Evolutionary conservation across 1,140 invertebrate genomes (phyloP).

Genomic region (Ips nitidus): DNA sequence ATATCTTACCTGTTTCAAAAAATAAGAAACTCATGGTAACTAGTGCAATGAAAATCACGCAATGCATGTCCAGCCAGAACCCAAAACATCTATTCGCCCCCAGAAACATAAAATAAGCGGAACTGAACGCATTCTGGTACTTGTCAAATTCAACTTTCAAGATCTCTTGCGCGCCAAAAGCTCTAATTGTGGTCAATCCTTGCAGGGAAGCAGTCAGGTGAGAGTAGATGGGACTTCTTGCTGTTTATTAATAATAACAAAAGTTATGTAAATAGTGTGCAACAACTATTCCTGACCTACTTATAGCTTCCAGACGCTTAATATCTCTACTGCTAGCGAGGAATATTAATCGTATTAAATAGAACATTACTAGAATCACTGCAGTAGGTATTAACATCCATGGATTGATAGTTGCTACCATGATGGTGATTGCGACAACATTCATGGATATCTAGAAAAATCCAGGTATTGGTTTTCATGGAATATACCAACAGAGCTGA

Average conservation of each 20-base stretch:
- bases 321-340: constrained; percentile 78
- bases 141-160: constrained; percentile 72
- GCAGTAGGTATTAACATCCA: constrained; percentile 72
- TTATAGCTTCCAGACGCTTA: constrained; percentile 80
- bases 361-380: constrained; percentile 62
- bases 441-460: constrained; percentile 37
- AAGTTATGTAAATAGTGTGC: neutral
- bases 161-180: constrained; percentile 65
- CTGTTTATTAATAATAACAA: constrained; percentile 47
- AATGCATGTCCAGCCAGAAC: constrained; percentile 67
- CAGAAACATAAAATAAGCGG: constrained; percentile 69
- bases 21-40: constrained; percentile 61
- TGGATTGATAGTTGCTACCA: constrained; percentile 61
- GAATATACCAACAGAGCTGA: too few relatives aligned
- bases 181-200: constrained; percentile 80
- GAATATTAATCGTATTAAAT: constrained; percentile 71
- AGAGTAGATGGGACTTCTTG: constrained; percentile 79
- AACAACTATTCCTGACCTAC: constrained; percentile 56
- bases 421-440: constrained; percentile 31
- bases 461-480: constrained; percentile 1
- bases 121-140: constrained; percentile 60
- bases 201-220: constrained; percentile 77
- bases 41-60: constrained; percentile 64
- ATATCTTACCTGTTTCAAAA: constrained; percentile 48
- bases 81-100: constrained; percentile 63